These are phyloP conservation scores for Hypanus sabinus DNA, from an alignment of 2,113 vertebrate species.

Conservation along the genomic window DNA sequence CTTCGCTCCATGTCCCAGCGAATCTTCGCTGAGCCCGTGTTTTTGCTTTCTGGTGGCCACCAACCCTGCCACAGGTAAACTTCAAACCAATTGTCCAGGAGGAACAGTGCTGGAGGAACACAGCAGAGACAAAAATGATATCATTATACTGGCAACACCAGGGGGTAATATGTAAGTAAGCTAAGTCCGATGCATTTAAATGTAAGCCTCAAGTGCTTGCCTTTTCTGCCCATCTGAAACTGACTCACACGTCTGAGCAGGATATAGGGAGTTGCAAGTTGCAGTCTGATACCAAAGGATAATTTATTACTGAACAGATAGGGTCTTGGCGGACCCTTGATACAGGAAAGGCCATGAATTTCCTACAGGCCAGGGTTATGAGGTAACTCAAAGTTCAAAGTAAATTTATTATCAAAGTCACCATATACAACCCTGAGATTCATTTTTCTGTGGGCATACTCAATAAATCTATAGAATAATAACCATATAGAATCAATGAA, in stretches of 20 bases:
- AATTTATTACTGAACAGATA: neutral
- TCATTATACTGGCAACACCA: neutral
- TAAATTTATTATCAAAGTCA: too few relatives aligned
- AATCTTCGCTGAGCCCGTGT: conserved; percentile 44
- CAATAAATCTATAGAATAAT: too few relatives aligned
- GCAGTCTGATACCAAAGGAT: neutral
- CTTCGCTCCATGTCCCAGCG: conserved; percentile 53
- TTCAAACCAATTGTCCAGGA: conserved; percentile 65
- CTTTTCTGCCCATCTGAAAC: neutral
- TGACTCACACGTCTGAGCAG: neutral
- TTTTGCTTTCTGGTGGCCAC: conserved; percentile 51
- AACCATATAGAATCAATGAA: too few relatives aligned
- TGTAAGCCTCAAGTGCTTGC: too few relatives aligned
- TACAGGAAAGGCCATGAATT: neutral
- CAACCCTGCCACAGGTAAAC: conserved; percentile 66
- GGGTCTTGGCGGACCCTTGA: neutral
- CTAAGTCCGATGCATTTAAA: too few relatives aligned
- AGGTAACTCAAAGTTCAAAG: too few relatives aligned
- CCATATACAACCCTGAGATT: too few relatives aligned
- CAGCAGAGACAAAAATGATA: neutral
- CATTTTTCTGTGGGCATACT: too few relatives aligned
- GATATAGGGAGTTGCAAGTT: neutral
- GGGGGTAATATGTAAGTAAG: too few relatives aligned
- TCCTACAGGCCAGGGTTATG: neutral
- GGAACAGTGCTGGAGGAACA: conserved; percentile 55